Base-by-base conservation (phyloP, 2,113 vertebrate species). In the Bubalus kerabau region DNA sequence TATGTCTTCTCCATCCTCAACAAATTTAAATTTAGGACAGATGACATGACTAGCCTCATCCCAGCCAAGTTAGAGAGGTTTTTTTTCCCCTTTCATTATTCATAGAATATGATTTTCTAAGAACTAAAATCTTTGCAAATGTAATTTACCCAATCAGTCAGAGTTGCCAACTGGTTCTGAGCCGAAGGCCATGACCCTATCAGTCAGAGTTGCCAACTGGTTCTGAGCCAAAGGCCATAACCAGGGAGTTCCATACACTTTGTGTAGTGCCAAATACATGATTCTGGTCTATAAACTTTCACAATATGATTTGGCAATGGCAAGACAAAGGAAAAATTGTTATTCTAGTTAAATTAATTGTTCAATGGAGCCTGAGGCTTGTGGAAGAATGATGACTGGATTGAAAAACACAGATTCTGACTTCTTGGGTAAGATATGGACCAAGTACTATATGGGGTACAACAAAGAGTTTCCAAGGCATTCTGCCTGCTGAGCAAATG, bases 21-120 rank as follows among this genome's bases (percentile, higher is more conserved):
- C 23, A 87, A 94, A 96, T 95, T 95, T 96, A 97, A 98, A 97
- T 97, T 96, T 96, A 97, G 84, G 90, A 96, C 81, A 95, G 85
- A 96, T 98, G 95, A 97, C 82, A 95, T 80, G 82, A 92, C 64
- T 57, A 88, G 50, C 54, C 26, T 86, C 48, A 67, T 85, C 54
- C 14, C n/a, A 91, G 95, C 87, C 81, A 96, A 97, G n/a, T 89
- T 43, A 71, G 52, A 90, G 46, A 90, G 17, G 5, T 7, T 50
- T 14, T 32, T 56, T 87, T 81, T 80, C 3, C 13, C 46, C 24
- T 64, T 48, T 97, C 71, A 50, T 64, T 84, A 93, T 91, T 98
- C 91, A 86, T 90, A 82, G 81, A 98, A 36, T 86, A 95, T 94
- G 90, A 92, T 98, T 98, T 98, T 98, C 97, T 94, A 98, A 97